A percentile compares a stretch with the other conserved stretches of the same genome.
These are phyloP conservation scores for Phymatocera aterrima DNA, from an alignment of 2,888 invertebrate genomes.

Conservation along the genomic window DNA sequence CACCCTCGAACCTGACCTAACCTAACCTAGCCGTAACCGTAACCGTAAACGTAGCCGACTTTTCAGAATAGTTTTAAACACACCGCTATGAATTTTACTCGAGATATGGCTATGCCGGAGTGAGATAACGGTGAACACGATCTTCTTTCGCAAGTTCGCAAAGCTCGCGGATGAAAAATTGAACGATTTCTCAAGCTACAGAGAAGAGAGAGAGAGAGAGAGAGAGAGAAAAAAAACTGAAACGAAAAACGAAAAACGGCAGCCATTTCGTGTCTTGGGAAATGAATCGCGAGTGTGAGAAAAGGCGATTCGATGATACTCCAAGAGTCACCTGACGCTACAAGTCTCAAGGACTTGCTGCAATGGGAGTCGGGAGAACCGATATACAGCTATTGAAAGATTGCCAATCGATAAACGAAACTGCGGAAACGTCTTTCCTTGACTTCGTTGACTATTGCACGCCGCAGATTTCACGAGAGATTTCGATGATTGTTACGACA, in stretches of 20 bases:
- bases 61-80: not conserved
- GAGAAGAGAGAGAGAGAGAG: too few relatives aligned
- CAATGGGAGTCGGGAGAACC: too few relatives aligned
- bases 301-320: not conserved
- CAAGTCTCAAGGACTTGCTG: slow-evolving; percentile 37
- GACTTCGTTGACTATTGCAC: slow-evolving; percentile 32
- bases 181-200: not conserved
- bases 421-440: slow-evolving; percentile 42
- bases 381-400: not conserved
- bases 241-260: too few relatives aligned
- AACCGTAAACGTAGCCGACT: too few relatives aligned
- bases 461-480: slow-evolving; percentile 17
- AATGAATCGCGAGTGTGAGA: too few relatives aligned
- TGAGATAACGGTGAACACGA: not conserved
- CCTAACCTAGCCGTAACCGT: too few relatives aligned
- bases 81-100: not conserved
- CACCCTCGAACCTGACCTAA: not conserved
- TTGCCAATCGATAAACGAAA: slow-evolving; percentile 45
- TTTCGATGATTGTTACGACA: slow-evolving; percentile 4
- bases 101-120: not conserved
- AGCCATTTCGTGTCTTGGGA: too few relatives aligned
- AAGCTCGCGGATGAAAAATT: not conserved
- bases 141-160: not conserved
- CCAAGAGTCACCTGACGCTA: not conserved
- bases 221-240: too few relatives aligned